Conservation (phyloP, 2,797 vertebrate genomes). For the Pseudochaenichthys georgianus region DNA sequence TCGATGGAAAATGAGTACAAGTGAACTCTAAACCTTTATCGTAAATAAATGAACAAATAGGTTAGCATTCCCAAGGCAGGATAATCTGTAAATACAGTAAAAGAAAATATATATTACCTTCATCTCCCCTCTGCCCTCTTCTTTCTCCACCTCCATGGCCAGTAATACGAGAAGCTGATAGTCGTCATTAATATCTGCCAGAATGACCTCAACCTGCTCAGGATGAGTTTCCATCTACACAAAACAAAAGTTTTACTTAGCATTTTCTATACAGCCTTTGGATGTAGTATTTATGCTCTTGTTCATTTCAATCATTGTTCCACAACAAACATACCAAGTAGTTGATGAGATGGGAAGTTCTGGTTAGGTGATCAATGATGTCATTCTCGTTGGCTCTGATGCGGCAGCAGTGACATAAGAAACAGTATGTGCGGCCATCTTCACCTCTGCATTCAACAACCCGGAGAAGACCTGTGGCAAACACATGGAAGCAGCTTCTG, state of each 20-base stretch:
- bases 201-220: constrained; percentile 47
- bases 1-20: constrained; percentile 13
- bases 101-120: constrained; percentile 55
- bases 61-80: not conserved
- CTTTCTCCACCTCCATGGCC: constrained; percentile 65
- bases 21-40: not conserved
- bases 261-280: not conserved
- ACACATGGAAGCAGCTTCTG: not conserved
- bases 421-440: constrained; percentile 58
- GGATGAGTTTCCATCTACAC: constrained; percentile 72
- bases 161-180: constrained; percentile 52
- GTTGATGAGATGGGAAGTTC: constrained; percentile 68
- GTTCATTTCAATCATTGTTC: not conserved
- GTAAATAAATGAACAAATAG: not conserved
- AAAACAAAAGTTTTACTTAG: constrained; percentile 3
- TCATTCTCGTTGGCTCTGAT: constrained; percentile 58
- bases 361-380: constrained; percentile 71
- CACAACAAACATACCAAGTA: constrained; percentile 73
- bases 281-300: not conserved
- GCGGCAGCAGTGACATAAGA: constrained; percentile 82
- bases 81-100: not conserved
- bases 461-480: constrained; percentile 71
- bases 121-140: constrained; percentile 67
- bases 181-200: constrained; percentile 31
- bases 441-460: constrained; percentile 73